Evolutionary conservation across 2,113 vertebrate species (phyloP), one percentile per base, ranked within the genome.

Genomic region (Conger conger): DNA sequence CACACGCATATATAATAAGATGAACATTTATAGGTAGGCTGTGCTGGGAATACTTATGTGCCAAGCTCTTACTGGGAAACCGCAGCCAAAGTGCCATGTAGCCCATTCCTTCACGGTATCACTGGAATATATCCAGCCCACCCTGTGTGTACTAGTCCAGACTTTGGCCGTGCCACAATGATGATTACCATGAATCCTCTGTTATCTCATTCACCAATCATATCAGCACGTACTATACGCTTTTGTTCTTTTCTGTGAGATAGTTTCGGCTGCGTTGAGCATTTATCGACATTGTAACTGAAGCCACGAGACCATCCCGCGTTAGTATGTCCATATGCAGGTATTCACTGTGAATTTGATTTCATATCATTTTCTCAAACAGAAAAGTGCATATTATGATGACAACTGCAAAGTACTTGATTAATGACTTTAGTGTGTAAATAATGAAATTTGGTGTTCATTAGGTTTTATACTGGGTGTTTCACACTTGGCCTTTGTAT

Each of bases 401-500:
- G 76, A 38, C 76, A 37, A 36, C 76, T 38, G 18, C 33, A 78
- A 84, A 91, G 87, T 89, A 90, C 91, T 92, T 92, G 87, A 93
- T 92, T 91, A 91, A 90, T 85, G 63, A 90, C 84, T 90, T 33
- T 87, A 85, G 91, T 92, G 87, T 96, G 95, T 96, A 96, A 94
- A 95, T 95, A 95, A 93, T 92, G 88, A 91, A 88, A 90, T 91
- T 89, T 93, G 92, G 91, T 91, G 92, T 94, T 92, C 92, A 89
- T 93, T 93, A 89, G 87, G 87, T 93, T 90, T 92, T 90, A 92
- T 94, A 84, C 92, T 90, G 87, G 87, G 89, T 90, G 89, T 93
- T 95, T 95, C 94, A 94, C 92, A 93, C 90, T 94, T 91, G 91
- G 92, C 93, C 93, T 96, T 95, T 94, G 91, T 94, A 90, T 91